These are phyloP conservation scores for Parnassius apollo DNA, from an alignment of 2,888 invertebrate genomes.

Conservation along the genomic window DNA sequence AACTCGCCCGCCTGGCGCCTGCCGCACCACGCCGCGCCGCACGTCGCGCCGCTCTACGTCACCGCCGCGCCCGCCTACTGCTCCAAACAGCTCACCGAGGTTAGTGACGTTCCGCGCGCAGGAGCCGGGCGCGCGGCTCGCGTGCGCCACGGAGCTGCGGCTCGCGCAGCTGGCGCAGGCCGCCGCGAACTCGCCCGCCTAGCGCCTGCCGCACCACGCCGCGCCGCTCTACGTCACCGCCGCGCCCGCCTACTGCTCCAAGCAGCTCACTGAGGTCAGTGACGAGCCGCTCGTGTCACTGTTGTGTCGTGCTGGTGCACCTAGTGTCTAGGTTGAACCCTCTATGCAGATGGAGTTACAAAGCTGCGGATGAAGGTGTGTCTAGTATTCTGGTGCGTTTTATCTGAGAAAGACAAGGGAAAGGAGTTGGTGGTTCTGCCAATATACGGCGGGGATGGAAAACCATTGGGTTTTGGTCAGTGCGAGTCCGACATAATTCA, in stretches of 20 bases:
- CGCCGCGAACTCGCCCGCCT: constrained; percentile 95
- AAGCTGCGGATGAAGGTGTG: no score
- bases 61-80: constrained; percentile 93
- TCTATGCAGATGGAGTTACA: no score
- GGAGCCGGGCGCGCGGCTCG: constrained; percentile 91
- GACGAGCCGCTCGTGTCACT: no score
- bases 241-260: constrained; percentile 92
- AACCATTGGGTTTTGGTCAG: background rate
- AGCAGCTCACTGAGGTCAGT: constrained; percentile 87
- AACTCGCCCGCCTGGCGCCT: constrained; percentile 97
- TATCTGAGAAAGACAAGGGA: constrained; percentile 3
- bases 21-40: constrained; percentile 89
- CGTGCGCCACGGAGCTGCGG: constrained; percentile 95
- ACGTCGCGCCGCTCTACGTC: constrained; percentile 90
- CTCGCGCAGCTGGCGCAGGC: constrained; percentile 94
- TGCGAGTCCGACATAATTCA: no score
- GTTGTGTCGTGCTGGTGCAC: no score
- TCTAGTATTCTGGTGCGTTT: no score
- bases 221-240: constrained; percentile 93
- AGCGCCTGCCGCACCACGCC: constrained; percentile 92
- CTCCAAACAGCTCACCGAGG: constrained; percentile 93
- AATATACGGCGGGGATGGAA: background rate
- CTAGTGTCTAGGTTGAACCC: no score
- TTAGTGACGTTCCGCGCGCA: constrained; percentile 89
- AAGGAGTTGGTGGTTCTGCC: background rate